phyloP scores from a whole-genome alignment of 2,888 invertebrate species.

The Ichneumoninae sp. region DNA sequence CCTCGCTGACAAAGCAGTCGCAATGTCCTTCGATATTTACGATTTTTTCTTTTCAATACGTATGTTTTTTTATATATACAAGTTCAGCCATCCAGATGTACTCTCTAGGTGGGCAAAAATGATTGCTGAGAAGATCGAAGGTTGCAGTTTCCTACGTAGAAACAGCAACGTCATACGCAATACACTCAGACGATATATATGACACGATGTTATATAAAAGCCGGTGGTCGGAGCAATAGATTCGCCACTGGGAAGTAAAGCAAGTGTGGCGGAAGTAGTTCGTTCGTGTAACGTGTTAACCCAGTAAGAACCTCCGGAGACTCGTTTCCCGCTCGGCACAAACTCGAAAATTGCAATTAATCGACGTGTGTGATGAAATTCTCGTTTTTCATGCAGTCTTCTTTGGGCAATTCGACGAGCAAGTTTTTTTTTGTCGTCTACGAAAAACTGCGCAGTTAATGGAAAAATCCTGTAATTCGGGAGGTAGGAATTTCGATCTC shows the following conservation, averaged over 20 bases:
- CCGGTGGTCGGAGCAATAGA: not conserved
- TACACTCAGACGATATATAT: not conserved
- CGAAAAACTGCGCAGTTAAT: not conserved
- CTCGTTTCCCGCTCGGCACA: not conserved
- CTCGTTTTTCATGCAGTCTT: not conserved
- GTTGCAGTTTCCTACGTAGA: not conserved
- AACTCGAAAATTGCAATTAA: not conserved
- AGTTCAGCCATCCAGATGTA: not conserved
- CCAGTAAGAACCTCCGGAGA: not conserved
- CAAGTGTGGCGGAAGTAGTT: slow-evolving; percentile 11
- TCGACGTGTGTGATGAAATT: slow-evolving; percentile 1
- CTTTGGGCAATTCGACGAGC: not conserved
- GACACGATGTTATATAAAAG: not conserved
- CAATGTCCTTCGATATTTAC: not conserved
- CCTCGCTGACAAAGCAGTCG: not conserved
- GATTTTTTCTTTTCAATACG: not conserved
- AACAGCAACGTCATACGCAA: not conserved
- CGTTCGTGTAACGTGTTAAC: not conserved
- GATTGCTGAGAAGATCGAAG: not conserved
- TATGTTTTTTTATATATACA: not conserved
- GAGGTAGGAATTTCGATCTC: not conserved
- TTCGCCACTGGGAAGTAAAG: slow-evolving; percentile 2
- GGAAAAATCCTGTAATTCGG: not conserved
- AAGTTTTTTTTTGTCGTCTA: not conserved
- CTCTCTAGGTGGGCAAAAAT: not conserved